Conservation (phyloP, 2,888 invertebrate genomes). For the Drosophila limbata region DNA sequence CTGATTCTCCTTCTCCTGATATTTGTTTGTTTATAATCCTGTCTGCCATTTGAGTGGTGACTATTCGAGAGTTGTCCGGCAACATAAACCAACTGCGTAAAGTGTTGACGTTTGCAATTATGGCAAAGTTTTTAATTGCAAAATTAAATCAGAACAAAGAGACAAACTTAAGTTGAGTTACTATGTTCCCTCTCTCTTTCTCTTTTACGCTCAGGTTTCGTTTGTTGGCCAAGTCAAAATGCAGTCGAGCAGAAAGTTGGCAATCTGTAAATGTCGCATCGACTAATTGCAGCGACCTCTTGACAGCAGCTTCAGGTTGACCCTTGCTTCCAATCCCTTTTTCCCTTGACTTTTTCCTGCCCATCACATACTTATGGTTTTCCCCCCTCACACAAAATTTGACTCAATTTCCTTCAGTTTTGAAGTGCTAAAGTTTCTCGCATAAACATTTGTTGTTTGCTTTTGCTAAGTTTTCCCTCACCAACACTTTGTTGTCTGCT, state of each 20-base stretch:
- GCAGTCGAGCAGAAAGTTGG: conserved; percentile 60
- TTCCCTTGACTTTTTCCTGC: neutral
- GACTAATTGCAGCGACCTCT: conserved; percentile 64
- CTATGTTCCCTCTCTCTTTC: neutral
- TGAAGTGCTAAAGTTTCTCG: conserved; percentile 51
- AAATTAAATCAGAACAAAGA: conserved; percentile 66
- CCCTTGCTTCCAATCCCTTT: neutral
- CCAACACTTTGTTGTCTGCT: conserved; percentile 40
- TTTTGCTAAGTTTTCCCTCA: conserved; percentile 22
- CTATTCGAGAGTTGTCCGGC: conserved; percentile 10
- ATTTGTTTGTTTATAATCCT: conserved; percentile 1
- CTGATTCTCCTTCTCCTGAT: neutral
- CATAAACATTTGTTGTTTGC: conserved; percentile 57
- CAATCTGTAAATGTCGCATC: conserved; percentile 70
- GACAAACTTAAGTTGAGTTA: conserved; percentile 37
- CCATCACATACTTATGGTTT: neutral
- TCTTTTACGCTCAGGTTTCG: neutral
- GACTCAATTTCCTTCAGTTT: conserved; percentile 33
- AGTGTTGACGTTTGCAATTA: conserved; percentile 65
- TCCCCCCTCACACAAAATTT: conserved; percentile 20
- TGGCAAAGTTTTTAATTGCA: conserved; percentile 79
- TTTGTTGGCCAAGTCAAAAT: conserved; percentile 31
- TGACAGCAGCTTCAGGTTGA: conserved; percentile 21
- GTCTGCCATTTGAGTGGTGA: neutral
- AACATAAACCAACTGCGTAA: conserved; percentile 17